Conservation (phyloP, 2,113 vertebrate genomes). For the Strigops habroptila region DNA sequence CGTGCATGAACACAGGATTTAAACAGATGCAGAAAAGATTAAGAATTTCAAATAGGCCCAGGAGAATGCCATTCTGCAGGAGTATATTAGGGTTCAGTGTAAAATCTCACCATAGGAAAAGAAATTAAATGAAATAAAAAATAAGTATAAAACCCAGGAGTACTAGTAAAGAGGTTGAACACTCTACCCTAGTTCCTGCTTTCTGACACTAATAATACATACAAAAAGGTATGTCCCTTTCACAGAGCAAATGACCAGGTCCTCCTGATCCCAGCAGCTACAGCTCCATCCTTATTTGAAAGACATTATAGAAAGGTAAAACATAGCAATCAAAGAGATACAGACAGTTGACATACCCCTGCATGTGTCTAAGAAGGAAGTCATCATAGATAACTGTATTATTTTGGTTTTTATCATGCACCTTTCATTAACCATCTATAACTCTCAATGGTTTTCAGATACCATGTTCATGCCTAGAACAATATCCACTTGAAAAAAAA, state of each 20-base stretch:
- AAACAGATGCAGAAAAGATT: constrained; percentile 64
- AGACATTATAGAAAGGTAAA: not conserved
- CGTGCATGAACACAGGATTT: constrained; percentile 53
- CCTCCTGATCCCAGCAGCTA: not conserved
- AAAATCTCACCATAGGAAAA: constrained; percentile 45
- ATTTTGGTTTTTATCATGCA: not conserved
- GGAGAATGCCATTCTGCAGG: constrained; percentile 53
- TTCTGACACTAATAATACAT: not conserved
- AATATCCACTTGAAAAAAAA: not conserved
- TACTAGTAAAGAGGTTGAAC: constrained; percentile 10
- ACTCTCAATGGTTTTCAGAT: not conserved
- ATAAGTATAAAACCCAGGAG: constrained; percentile 18
- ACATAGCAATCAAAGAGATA: not conserved
- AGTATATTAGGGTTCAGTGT: constrained; percentile 40
- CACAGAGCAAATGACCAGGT: not conserved
- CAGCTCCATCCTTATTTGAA: not conserved
- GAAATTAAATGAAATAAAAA: constrained; percentile 42
- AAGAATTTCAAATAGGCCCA: constrained; percentile 63
- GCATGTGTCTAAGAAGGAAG: not conserved
- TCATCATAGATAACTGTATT: not conserved
- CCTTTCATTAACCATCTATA: not conserved
- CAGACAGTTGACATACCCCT: not conserved
- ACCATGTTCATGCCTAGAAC: not conserved
- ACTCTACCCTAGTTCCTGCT: not conserved
- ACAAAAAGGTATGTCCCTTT: not conserved